phyloP scores from a whole-genome alignment of 2,113 vertebrate genomes.

The Hemiscyllium ocellatum region DNA sequence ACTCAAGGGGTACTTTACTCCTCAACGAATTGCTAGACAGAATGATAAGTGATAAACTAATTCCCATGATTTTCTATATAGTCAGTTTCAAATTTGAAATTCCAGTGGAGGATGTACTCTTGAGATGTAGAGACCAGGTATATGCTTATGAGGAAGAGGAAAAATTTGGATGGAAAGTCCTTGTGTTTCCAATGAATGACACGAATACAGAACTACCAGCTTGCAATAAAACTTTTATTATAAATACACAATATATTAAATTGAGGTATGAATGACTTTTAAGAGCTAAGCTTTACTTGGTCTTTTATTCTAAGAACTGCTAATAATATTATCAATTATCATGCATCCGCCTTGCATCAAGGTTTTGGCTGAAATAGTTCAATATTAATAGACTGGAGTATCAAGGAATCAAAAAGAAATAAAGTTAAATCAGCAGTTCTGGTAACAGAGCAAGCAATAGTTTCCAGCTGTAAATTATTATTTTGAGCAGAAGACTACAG shows the following conservation, averaged over 20 bases:
- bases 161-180: background rate
- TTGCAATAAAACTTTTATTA: constrained; percentile 31
- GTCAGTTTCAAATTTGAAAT: background rate
- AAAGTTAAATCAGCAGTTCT: background rate
- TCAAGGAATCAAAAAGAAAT: background rate
- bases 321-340: too few relatives aligned
- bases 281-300: background rate
- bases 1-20: background rate
- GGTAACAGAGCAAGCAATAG: background rate
- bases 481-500: background rate
- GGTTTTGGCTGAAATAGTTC: background rate
- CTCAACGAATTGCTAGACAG: background rate
- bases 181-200: background rate
- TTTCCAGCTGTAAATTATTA: background rate
- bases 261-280: background rate
- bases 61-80: background rate
- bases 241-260: constrained; percentile 22
- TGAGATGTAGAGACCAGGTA: background rate
- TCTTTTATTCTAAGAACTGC: background rate
- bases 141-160: background rate
- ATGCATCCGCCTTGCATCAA: background rate
- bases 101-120: background rate
- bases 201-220: background rate
- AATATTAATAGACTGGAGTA: background rate
- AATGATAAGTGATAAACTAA: background rate